Percentiles rank a stretch among this genome's conserved stretches.
These are phyloP conservation scores for Philhelius pedissequus DNA, from an alignment of 2,888 invertebrate genomes.

Conservation along the genomic window DNA sequence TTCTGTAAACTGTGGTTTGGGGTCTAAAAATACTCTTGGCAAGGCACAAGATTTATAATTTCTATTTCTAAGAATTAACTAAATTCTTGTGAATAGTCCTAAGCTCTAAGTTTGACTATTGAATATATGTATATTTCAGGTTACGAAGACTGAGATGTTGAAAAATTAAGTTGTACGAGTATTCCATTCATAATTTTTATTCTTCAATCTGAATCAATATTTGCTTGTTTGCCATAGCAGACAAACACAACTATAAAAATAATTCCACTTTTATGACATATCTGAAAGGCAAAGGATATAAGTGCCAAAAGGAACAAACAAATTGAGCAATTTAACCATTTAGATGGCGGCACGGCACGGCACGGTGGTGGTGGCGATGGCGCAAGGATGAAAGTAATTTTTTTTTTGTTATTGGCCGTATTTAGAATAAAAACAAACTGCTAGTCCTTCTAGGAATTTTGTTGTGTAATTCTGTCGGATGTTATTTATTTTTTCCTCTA, in stretches of 20 bases:
- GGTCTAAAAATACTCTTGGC: no score
- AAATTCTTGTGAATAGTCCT: no score
- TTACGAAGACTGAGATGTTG: no score
- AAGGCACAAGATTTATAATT: no score
- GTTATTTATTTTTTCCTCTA: conserved; percentile 37
- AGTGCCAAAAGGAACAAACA: conserved; percentile 63
- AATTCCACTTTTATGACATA: conserved; percentile 22
- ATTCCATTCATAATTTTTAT: no score
- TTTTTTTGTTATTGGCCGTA: neutral
- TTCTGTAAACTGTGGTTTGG: no score
- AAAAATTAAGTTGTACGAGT: no score
- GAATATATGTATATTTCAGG: no score
- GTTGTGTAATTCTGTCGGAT: conserved; percentile 42
- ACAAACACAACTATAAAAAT: no score
- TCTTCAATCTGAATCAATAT: conserved; percentile 45
- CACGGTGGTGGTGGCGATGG: neutral
- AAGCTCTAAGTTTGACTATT: no score
- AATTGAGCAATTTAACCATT: conserved; percentile 50
- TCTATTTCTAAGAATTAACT: no score
- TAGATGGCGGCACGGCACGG: neutral
- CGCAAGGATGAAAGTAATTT: conserved; percentile 58
- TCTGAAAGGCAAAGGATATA: neutral
- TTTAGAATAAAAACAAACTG: conserved; percentile 45
- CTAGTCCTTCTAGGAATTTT: conserved; percentile 58
- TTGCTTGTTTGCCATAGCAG: conserved; percentile 33